Base-by-base conservation (phyloP, 53 echinoderm and acorn worm genomes). In the Hippasteria phrygiana region DNA sequence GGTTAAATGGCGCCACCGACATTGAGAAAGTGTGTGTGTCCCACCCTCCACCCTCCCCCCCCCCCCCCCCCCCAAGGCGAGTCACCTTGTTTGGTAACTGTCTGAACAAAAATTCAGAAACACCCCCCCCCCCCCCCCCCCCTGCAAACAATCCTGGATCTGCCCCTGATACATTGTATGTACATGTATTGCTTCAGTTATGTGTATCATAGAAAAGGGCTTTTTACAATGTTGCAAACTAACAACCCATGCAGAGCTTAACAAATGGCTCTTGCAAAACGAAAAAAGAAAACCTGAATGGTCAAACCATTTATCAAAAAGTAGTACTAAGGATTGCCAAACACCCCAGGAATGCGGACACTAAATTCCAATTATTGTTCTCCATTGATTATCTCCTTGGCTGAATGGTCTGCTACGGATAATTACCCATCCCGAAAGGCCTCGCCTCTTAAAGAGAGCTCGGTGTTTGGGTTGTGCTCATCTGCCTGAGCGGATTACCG, bases 351-450 rank as follows among this genome's bases (percentile, higher is more conserved):
- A 77, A 77, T 77, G 77, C 36, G n/a, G 20, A 34, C 33, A 54
- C 54, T 20, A 53, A 53, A 32, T 28, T 18, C 51, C 28, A 18
- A 14, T 55, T n/a, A 51, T 53, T 77, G 55, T 77, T 42, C 77
- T 77, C 77, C 37, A 51, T 28, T 54, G 77, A 51, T 14, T 28
- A 34, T 53, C 26, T 54, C 37, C 54, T 0, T 43, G 26, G 59
- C 51, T 77, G 77, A 77, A 77, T 77, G n/a, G 77, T 36, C 54
- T 77, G 34, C 77, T 54, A 77, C 35, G 22, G 77, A 77, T 35
- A 54, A 77, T 77, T 77, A 77, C 77, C 53, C 54, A 18, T 36
- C 54, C 22, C 53, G 51, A 77, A 77, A 50, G 28, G 62, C 16
- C 36, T 74, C 27, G 5, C 17, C 74, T 47, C 74, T 45, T 26